Percentiles rank a stretch among this genome's conserved stretches.
Evolutionary conservation across 1,140 invertebrate genomes (phyloP).

Genomic region (Drosophila gunungcola): DNA sequence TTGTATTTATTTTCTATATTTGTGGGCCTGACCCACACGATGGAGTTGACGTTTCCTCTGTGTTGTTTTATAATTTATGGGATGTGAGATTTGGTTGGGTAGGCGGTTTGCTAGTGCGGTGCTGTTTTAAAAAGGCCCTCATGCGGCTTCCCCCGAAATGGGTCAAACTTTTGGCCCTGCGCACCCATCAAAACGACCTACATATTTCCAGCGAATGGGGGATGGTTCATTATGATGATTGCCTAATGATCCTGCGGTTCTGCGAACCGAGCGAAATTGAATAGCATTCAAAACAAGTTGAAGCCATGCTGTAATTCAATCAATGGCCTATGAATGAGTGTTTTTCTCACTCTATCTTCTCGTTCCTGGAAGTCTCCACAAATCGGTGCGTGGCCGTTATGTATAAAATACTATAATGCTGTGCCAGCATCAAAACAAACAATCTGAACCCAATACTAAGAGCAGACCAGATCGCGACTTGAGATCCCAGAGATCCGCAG

Average conservation of each 20-base stretch:
- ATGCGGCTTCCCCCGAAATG: slow-evolving; percentile 58
- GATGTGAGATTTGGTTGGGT: slow-evolving; percentile 37
- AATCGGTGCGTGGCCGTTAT: slow-evolving; percentile 63
- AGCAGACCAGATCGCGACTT: slow-evolving; percentile 9
- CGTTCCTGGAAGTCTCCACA: slow-evolving; percentile 56
- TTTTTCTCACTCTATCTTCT: slow-evolving; percentile 26
- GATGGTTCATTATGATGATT: slow-evolving; percentile 34
- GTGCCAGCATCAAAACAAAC: slow-evolving; percentile 61
- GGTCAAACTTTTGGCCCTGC: slow-evolving; percentile 41
- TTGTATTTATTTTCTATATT: slow-evolving; percentile 50
- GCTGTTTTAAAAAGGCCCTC: slow-evolving; percentile 34
- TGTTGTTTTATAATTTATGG: slow-evolving; percentile 58
- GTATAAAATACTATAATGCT: slow-evolving; percentile 52
- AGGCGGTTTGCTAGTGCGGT: slow-evolving; percentile 22
- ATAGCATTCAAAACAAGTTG: slow-evolving; percentile 36
- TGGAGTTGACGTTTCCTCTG: slow-evolving; percentile 45
- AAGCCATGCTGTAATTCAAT: slow-evolving; percentile 68
- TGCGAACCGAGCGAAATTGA: slow-evolving; percentile 47
- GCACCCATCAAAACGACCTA: slow-evolving; percentile 39
- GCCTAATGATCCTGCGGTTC: slow-evolving; percentile 48
- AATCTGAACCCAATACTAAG: slow-evolving; percentile 42
- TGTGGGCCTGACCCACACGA: slow-evolving; percentile 64
- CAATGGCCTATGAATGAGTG: slow-evolving; percentile 69
- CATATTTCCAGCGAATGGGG: slow-evolving; percentile 42
- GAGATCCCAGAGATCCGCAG: slow-evolving; percentile 32